Percentiles rank a stretch among this genome's conserved stretches.
Conservation (phyloP, 2,888 invertebrate genomes). For the Lapara coniferarum region DNA sequence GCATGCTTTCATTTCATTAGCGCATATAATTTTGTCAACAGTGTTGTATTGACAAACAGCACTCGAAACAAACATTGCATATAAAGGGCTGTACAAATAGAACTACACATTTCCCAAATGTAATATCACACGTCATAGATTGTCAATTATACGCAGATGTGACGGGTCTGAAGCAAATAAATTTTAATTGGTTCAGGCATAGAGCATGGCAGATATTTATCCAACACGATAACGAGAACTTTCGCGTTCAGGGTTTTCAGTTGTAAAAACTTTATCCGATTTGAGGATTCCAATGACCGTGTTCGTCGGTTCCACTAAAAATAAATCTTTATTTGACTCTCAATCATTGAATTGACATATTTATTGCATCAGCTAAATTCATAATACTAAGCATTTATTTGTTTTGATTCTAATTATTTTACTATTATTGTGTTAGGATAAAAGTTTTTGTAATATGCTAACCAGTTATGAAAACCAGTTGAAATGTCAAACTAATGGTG, state of each 20-base stretch:
- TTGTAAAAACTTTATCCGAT: neutral
- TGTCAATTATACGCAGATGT: conserved; percentile 14
- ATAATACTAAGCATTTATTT: too few species aligned
- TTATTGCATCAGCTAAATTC: too few species aligned
- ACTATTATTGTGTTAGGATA: too few species aligned
- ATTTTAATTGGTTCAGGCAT: conserved; percentile 31
- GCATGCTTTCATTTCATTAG: too few species aligned
- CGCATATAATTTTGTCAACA: too few species aligned
- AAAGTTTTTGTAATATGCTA: too few species aligned
- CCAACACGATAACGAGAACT: conserved; percentile 30
- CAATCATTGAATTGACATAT: too few species aligned
- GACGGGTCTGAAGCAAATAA: conserved; percentile 25
- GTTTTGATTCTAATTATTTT: too few species aligned
- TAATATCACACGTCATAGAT: conserved; percentile 2
- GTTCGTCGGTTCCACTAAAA: too few species aligned
- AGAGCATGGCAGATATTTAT: conserved; percentile 3
- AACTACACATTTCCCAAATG: neutral
- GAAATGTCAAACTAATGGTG: too few species aligned
- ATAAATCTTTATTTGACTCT: too few species aligned
- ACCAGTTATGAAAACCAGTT: too few species aligned
- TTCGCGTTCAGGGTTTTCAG: conserved; percentile 31
- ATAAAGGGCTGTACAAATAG: neutral
- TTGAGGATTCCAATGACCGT: neutral
- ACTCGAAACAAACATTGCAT: neutral
- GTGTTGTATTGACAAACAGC: neutral